Conservation (phyloP, 2,113 vertebrate genomes). For the Ciconia boyciana region DNA sequence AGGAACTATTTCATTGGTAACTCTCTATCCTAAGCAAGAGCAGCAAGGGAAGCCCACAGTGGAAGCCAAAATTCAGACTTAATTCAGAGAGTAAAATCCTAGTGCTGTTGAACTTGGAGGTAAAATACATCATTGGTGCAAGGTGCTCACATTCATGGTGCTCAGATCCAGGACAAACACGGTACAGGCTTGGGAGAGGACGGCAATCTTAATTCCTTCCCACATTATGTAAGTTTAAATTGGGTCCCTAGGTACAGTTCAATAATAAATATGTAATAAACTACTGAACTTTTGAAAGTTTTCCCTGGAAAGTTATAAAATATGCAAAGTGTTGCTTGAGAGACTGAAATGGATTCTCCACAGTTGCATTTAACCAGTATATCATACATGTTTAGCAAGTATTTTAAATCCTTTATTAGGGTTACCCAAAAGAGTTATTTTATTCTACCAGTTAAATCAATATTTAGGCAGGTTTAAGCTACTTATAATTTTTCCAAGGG, state of each 20-base stretch:
- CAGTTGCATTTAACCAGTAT: neutral
- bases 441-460: neutral
- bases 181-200: neutral
- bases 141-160: neutral
- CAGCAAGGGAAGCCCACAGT: neutral
- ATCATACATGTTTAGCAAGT: neutral
- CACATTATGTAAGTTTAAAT: neutral
- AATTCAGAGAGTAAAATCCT: neutral
- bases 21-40: neutral
- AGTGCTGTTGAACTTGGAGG: neutral
- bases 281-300: neutral
- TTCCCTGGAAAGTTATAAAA: conserved; percentile 30
- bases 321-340: neutral
- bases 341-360: neutral
- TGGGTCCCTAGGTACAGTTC: neutral
- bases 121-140: neutral
- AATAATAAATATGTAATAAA: conserved; percentile 26
- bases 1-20: neutral
- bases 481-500: neutral
- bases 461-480: neutral
- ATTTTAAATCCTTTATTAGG: neutral
- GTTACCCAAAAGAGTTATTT: neutral
- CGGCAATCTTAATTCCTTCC: neutral
- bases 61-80: neutral
- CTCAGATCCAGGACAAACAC: neutral